These are phyloP conservation scores for Pentalonia nigronervosa DNA, from an alignment of 1,140 invertebrate species.

Conservation along the genomic window DNA sequence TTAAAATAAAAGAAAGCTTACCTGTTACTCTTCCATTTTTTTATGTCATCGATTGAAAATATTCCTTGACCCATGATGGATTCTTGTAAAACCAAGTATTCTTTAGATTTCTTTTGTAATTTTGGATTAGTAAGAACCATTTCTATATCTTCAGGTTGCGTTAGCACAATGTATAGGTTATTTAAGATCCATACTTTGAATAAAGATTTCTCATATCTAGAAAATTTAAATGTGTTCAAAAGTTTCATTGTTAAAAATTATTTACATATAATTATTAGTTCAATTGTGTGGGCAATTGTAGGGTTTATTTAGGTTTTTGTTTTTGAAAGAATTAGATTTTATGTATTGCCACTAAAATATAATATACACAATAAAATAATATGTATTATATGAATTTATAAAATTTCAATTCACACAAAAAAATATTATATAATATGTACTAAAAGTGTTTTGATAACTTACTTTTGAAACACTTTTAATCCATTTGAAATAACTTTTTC, in stretches of 20 bases:
- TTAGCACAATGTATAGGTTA: constrained; percentile 48
- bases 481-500: neutral
- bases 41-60: constrained; percentile 50
- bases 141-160: constrained; percentile 54
- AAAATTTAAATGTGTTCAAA: neutral
- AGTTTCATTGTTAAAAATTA: neutral
- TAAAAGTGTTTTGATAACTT: neutral
- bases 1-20: neutral
- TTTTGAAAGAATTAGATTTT: neutral
- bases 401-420: neutral
- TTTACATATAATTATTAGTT: neutral
- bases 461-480: neutral
- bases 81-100: constrained; percentile 52
- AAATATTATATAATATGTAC: neutral
- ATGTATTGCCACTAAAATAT: neutral
- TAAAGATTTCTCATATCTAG: constrained; percentile 28
- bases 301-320: no score
- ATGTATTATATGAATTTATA: no score
- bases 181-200: constrained; percentile 55
- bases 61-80: constrained; percentile 55
- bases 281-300: no score
- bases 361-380: no score
- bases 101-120: constrained; percentile 44
- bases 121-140: constrained; percentile 36
- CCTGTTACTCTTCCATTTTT: constrained; percentile 54